phyloP scores from a whole-genome alignment of 2,888 invertebrate genomes.

The Erebia epiphron region DNA sequence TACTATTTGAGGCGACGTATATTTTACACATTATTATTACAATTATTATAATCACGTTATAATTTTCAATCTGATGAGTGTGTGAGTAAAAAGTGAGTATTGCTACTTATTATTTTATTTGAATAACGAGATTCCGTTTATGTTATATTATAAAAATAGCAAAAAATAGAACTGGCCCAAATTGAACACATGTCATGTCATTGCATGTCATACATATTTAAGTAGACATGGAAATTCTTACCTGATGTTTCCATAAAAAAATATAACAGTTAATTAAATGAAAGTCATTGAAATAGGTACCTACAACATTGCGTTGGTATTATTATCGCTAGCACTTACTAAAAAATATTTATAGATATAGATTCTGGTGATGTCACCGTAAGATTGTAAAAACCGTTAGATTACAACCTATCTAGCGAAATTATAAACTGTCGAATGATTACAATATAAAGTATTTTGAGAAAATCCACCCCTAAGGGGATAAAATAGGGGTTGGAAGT shows the following conservation, averaged over 20 bases:
- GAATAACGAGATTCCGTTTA: slow-evolving; percentile 10
- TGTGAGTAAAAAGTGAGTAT: slow-evolving; percentile 2
- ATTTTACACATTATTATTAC: background rate
- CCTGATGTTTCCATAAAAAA: background rate
- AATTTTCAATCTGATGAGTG: background rate
- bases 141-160: slow-evolving; percentile 5
- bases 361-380: too few species aligned
- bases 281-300: background rate
- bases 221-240: background rate
- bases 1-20: background rate
- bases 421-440: too few species aligned
- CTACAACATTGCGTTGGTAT: too few species aligned
- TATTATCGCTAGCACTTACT: slow-evolving; percentile 3
- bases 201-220: background rate
- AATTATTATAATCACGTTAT: background rate
- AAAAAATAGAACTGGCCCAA: slow-evolving; percentile 7
- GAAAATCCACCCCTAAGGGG: too few species aligned
- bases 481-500: too few species aligned
- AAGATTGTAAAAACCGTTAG: too few species aligned
- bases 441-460: too few species aligned
- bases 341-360: too few species aligned
- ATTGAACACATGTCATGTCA: slow-evolving; percentile 12
- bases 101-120: background rate
- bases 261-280: background rate
- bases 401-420: too few species aligned